Base-by-base conservation (phyloP, 2,113 vertebrate species). In the Myrmecophaga tridactyla region DNA sequence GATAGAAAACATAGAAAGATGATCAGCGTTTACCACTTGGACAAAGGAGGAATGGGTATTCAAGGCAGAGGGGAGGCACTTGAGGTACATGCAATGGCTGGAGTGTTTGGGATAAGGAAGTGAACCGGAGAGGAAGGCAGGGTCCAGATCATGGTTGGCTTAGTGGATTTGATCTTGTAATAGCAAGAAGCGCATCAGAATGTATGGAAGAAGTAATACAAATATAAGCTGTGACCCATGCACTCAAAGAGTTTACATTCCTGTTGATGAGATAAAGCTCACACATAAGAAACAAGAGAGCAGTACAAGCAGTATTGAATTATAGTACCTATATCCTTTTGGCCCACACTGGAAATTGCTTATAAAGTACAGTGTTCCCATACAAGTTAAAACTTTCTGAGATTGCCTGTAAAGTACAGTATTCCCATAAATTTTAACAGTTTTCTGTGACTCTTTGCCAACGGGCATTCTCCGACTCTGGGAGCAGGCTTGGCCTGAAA, bases 161-260 rank as follows among this genome's bases (percentile, higher is more conserved):
- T 80, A 84, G 27, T 87, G 76, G 36, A 70, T 31, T 89, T 86
- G 69, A 73, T 80, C 27, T 77, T 36, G 23, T 23, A 78, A 31
- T 62, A 41, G 70, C 31, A 83, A 92, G 62, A 48, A 92, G 21
- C 15, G 86, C 7, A 34, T 17, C 43, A 86, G 72, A 95, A 90
- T 80, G 80, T 75, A 88, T 76, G 15, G 63, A 25, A 36, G 31
- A n/a, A 78, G 41, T 10, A 81, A 88, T 70, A 90, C 14, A 90
- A 80, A 87, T 87, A 65, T 17, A 90, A 94, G 20, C 43, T 70
- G 23, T 84, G 9, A 34, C 14, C 21, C 56, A n/a, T 67, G 46
- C 34, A 89, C 48, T 95, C 34, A 84, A 31, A 12, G 48, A 92
- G 63, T 89, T 92, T 80, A 36, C 43, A 60, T 88, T 95, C 46